phyloP scores from a whole-genome alignment of 2,888 invertebrate genomes.

The Amorpha juglandis region DNA sequence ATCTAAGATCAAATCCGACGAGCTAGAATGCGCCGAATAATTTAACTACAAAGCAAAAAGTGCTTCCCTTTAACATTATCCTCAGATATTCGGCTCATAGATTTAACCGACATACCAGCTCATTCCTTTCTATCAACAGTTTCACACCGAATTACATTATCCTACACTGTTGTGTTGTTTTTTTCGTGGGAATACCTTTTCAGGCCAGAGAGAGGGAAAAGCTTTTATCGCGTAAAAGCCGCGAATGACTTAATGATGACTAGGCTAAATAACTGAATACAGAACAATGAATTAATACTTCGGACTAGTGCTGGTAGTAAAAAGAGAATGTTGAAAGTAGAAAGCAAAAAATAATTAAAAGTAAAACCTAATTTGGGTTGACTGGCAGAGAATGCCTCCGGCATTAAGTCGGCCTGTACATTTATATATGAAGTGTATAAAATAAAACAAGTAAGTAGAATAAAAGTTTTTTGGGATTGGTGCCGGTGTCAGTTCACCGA shows the following conservation, averaged over 20 bases:
- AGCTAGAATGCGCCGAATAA: background rate
- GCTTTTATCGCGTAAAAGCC: slow-evolving; percentile 36
- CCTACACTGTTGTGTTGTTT: slow-evolving; percentile 40
- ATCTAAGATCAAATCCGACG: no score
- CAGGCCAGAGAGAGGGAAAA: slow-evolving; percentile 31
- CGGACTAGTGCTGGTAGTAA: background rate
- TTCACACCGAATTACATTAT: slow-evolving; percentile 59
- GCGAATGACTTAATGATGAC: slow-evolving; percentile 27
- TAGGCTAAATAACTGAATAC: background rate
- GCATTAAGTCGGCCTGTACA: no score
- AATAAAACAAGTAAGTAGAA: no score
- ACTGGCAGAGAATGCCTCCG: no score
- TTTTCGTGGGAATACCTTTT: slow-evolving; percentile 35
- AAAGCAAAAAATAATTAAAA: background rate
- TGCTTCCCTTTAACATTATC: slow-evolving; percentile 42
- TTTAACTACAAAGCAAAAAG: background rate
- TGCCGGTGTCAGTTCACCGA: no score
- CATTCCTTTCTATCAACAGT: slow-evolving; percentile 53
- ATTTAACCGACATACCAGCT: slow-evolving; percentile 47
- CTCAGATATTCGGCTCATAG: slow-evolving; percentile 39
- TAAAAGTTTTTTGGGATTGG: no score
- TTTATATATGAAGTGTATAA: no score
- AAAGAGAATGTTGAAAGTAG: background rate
- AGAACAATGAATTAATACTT: background rate
- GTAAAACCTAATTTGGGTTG: no score